Base-by-base conservation (phyloP, 2,888 invertebrate species). In the Sphaerophoria rueppellii region DNA sequence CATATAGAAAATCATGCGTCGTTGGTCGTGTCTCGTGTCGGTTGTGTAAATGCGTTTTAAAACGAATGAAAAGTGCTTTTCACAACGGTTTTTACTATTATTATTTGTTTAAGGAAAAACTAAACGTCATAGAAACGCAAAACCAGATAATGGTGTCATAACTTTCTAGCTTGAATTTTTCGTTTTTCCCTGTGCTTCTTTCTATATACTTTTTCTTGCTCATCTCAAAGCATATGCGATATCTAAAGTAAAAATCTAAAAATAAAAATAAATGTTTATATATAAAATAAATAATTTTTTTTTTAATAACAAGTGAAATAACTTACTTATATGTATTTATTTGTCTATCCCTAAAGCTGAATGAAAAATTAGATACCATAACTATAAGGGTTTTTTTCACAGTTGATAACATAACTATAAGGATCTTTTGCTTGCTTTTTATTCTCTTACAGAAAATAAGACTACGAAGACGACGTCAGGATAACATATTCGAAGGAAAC, bases 301-400 rank as follows among this genome's bases (percentile, higher is more conserved):
- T 24, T 24, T 24, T 24, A 24, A 24, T 24, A 24, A 24, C 24
- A 24, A 50, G 9, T 54, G 54, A 67, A 24, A 24, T 67, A 67
- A n/a, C 67, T 54, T 67, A n/a, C 67, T 54, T 67, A 40, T 67
- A 37, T 67, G 67, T 37, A 75, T 65, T 63, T 55, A 65, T 76
- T 76, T 81, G 71, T 81, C 46, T 55, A 81, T 71, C 75, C 65
- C 63, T 65, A 81, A 80, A 76, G 70, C 77, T 72, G 54, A 75
- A 79, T 70, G 65, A 75, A 75, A 85, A 85, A 80, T 81, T 81
- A 73, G 61, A 85, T 81, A 83, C 79, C 75, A 50, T 55, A 72
- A 69, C 67, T 57, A 58, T 46, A 70, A 65, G 65, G 35, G 50
- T 46, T 40, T 57, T 50, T 54, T 24, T 73, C 52, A 24, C 24